Percentiles rank a stretch among this genome's conserved stretches.
phyloP scores from a whole-genome alignment of 2,888 invertebrate species.

The Mythimna lalbum region DNA sequence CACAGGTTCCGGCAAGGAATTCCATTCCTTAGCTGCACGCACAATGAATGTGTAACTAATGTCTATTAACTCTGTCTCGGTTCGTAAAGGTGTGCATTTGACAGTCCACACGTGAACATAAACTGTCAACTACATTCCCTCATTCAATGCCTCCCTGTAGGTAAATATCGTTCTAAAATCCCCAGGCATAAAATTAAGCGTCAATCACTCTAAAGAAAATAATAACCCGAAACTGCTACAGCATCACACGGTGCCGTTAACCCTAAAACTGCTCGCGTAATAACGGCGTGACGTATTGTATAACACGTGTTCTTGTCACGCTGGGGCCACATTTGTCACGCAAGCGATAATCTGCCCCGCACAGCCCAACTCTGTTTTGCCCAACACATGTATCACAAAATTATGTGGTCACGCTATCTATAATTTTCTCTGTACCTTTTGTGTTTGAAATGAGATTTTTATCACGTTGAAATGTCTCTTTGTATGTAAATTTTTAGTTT shows the following conservation, averaged over 20 bases:
- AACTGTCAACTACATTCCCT: conserved; percentile 24
- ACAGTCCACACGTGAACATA: conserved; percentile 16
- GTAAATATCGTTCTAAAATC: conserved; percentile 14
- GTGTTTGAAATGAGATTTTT: conserved; percentile 57
- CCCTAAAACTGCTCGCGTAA: conserved; percentile 59
- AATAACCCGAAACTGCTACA: conserved; percentile 54
- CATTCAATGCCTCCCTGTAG: not conserved
- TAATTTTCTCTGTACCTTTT: conserved; percentile 50
- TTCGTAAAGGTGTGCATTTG: conserved; percentile 9
- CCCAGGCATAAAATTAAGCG: conserved; percentile 41
- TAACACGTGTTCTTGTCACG: conserved; percentile 67
- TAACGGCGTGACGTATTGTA: conserved; percentile 64
- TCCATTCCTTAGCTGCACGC: no score
- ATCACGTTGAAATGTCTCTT: conserved; percentile 43
- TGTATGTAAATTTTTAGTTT: conserved; percentile 51
- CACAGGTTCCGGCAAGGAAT: no score
- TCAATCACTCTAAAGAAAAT: conserved; percentile 52
- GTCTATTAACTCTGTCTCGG: not conserved
- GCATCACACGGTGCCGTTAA: conserved; percentile 50
- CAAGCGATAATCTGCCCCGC: conserved; percentile 60
- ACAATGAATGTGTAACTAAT: no score
- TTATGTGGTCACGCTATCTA: conserved; percentile 55
- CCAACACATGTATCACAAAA: conserved; percentile 54
- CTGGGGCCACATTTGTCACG: conserved; percentile 66
- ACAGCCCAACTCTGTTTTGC: conserved; percentile 58